Evolutionary conservation across 1,140 invertebrate species (phyloP).

Genomic region (Drosophila bifasciata): DNA sequence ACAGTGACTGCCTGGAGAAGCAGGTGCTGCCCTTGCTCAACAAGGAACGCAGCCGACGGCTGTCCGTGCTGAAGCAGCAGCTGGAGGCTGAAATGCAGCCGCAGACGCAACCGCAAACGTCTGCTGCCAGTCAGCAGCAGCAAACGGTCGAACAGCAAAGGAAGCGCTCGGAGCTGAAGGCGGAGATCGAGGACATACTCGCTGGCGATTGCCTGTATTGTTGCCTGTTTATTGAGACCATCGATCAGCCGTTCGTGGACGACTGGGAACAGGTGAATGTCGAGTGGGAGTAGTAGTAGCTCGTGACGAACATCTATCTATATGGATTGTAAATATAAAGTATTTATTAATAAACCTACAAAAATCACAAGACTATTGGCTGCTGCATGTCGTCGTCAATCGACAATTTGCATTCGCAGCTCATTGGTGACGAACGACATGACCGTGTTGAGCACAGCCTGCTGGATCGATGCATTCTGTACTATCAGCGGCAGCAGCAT

Average conservation of each 20-base stretch:
- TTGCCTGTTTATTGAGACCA: conserved; percentile 95
- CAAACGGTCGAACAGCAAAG: conserved; percentile 69
- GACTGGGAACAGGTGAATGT: conserved; percentile 92
- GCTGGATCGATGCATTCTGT: conserved; percentile 65
- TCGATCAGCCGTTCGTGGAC: conserved; percentile 93
- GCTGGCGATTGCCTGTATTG: conserved; percentile 97
- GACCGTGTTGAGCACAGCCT: conserved; percentile 69
- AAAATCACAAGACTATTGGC: conserved; percentile 20
- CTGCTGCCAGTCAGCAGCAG: conserved; percentile 36
- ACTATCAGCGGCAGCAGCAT: conserved; percentile 70
- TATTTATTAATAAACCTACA: conserved; percentile 62
- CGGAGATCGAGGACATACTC: conserved; percentile 94
- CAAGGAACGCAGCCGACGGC: conserved; percentile 86
- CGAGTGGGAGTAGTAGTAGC: conserved; percentile 91
- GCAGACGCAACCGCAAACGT: not conserved
- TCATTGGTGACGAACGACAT: conserved; percentile 73
- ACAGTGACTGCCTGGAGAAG: conserved; percentile 95
- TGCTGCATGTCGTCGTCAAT: conserved; percentile 53
- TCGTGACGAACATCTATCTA: not conserved
- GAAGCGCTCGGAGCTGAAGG: conserved; percentile 89
- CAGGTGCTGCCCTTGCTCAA: conserved; percentile 87
- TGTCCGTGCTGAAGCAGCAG: conserved; percentile 88
- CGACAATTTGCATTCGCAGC: conserved; percentile 72
- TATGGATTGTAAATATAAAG: conserved; percentile 38
- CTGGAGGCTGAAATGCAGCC: conserved; percentile 85